Conservation (phyloP, 2,113 vertebrate species). For the Leucoraja erinaceus region DNA sequence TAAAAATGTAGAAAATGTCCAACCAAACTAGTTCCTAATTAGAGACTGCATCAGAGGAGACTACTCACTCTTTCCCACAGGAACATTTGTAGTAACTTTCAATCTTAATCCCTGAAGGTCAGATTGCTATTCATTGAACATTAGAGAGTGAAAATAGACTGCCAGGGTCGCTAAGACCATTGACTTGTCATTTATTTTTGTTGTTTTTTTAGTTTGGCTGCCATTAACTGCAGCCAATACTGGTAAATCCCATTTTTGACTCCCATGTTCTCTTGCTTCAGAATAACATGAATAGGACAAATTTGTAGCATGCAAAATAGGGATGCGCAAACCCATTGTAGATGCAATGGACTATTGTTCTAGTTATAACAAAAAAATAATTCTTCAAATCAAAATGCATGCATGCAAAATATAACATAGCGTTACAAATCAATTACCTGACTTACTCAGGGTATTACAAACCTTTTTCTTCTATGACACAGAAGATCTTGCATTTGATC, state of each 20-base stretch:
- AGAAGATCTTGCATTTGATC: not conserved
- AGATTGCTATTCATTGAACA: not conserved
- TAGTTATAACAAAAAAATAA: not conserved
- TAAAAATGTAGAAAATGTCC: not conserved
- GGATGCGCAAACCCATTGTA: not conserved
- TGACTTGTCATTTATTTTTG: not conserved
- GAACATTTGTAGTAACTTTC: not conserved
- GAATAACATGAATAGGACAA: not conserved
- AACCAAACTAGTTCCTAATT: not conserved
- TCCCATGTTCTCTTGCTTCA: not conserved
- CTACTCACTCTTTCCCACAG: not conserved
- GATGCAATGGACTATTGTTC: not conserved
- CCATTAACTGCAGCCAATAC: not conserved
- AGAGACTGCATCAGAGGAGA: not conserved
- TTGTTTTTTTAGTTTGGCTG: not conserved
- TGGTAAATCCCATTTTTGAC: not conserved
- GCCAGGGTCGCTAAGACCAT: not conserved
- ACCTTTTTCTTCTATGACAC: constrained; percentile 11
- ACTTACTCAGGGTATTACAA: not conserved
- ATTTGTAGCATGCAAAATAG: not conserved
- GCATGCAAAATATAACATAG: not conserved
- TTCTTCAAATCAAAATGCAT: not conserved
- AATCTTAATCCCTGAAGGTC: not conserved
- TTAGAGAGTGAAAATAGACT: not conserved
- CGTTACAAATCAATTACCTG: not conserved